Conservation (phyloP, 2,888 invertebrate genomes). For the Phyto melanocephala region DNA sequence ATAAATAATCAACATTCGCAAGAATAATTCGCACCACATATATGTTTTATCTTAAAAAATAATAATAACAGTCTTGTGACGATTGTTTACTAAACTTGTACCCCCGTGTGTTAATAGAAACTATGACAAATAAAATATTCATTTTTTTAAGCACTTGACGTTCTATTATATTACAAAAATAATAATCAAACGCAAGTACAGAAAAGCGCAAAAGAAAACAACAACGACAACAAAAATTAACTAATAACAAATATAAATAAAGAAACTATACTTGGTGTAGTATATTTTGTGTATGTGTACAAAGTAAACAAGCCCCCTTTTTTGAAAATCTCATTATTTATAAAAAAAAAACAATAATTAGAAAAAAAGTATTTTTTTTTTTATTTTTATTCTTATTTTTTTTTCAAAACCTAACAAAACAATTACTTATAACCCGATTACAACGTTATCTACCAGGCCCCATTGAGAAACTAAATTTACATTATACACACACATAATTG, state of each 20-base stretch:
- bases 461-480: no score
- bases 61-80: constrained; percentile 8
- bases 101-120: background rate
- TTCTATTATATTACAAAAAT: background rate
- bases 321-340: background rate
- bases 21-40: constrained; percentile 17
- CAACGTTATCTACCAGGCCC: no score
- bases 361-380: no score
- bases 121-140: background rate
- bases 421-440: no score
- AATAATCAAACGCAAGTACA: background rate
- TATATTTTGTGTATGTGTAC: background rate
- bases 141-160: background rate
- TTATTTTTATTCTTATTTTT: no score
- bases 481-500: no score
- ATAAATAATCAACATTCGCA: background rate
- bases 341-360: no score
- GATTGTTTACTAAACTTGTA: background rate
- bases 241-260: constrained; percentile 11
- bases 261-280: no score
- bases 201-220: background rate
- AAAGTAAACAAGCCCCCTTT: constrained; percentile 35
- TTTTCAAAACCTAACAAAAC: no score
- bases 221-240: no score
- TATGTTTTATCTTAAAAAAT: constrained; percentile 16